A percentile compares a stretch with the other conserved stretches of the same genome.
phyloP scores from a whole-genome alignment of 37 sponge, comb jelly and placozoan genomes.

The Tethya wilhelma region DNA sequence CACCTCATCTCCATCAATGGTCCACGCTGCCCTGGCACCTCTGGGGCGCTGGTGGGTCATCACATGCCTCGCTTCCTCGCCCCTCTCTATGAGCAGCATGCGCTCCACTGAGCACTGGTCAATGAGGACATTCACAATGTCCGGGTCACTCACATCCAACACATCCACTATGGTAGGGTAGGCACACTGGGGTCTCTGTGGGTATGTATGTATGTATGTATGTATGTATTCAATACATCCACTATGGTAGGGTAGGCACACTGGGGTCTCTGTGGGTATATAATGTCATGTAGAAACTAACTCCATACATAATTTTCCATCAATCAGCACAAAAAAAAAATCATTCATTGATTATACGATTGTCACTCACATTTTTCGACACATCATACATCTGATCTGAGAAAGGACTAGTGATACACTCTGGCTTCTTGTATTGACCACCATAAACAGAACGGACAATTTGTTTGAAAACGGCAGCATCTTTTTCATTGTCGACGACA shows the following conservation, averaged over 20 bases:
- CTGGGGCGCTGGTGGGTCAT: slow-evolving; percentile 28
- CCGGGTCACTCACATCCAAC: slow-evolving; percentile 65
- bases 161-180: slow-evolving; percentile 77
- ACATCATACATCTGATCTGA: slow-evolving; percentile 44
- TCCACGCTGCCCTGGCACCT: slow-evolving; percentile 33
- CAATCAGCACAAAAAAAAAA: too few relatives aligned
- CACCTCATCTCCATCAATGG: slow-evolving; percentile 48
- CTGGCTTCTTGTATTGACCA: not conserved
- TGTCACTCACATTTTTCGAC: slow-evolving; percentile 41
- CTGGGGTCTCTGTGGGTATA: slow-evolving; percentile 14
- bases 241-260: too few relatives aligned
- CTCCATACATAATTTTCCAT: too few relatives aligned
- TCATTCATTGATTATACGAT: too few relatives aligned
- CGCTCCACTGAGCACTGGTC: slow-evolving; percentile 61
- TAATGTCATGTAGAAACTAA: too few relatives aligned
- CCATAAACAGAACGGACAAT: slow-evolving; percentile 1
- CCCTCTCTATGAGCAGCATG: slow-evolving; percentile 41
- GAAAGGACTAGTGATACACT: slow-evolving; percentile 3
- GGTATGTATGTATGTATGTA: not conserved
- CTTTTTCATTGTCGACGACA: slow-evolving; percentile 68
- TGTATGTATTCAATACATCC: not conserved
- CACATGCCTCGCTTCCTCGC: slow-evolving; percentile 40
- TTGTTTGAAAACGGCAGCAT: slow-evolving; percentile 14
- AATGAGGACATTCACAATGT: slow-evolving; percentile 72
- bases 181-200: slow-evolving; percentile 31